These are phyloP conservation scores for Tyto alba DNA, from an alignment of 2,113 vertebrate genomes.

Conservation along the genomic window DNA sequence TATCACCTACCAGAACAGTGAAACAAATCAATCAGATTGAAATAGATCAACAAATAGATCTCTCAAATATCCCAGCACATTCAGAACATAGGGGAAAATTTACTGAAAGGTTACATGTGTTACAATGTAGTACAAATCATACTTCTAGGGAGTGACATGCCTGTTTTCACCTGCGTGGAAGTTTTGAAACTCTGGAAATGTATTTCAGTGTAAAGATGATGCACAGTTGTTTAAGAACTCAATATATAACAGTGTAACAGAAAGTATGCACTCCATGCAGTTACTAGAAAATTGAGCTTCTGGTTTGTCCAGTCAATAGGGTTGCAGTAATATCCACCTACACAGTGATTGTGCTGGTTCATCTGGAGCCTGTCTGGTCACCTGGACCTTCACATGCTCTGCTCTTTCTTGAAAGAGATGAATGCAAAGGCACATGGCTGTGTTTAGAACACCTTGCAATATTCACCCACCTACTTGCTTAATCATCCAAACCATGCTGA, in stretches of 20 bases:
- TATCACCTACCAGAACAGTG: not conserved
- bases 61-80: not conserved
- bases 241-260: not conserved
- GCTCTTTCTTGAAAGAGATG: not conserved
- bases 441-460: not conserved
- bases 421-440: not conserved
- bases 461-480: not conserved
- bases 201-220: not conserved
- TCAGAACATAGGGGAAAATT: not conserved
- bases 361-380: not conserved
- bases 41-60: not conserved
- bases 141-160: not conserved
- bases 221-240: not conserved
- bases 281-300: not conserved
- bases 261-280: not conserved
- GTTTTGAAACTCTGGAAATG: not conserved
- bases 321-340: not conserved
- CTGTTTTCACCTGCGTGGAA: not conserved
- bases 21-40: not conserved
- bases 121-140: not conserved
- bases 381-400: not conserved
- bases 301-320: not conserved
- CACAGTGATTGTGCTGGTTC: not conserved
- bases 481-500: not conserved
- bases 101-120: not conserved